These are phyloP conservation scores for Drosophila ananassae DNA, from an alignment of 1,140 invertebrate genomes.

Conservation along the genomic window DNA sequence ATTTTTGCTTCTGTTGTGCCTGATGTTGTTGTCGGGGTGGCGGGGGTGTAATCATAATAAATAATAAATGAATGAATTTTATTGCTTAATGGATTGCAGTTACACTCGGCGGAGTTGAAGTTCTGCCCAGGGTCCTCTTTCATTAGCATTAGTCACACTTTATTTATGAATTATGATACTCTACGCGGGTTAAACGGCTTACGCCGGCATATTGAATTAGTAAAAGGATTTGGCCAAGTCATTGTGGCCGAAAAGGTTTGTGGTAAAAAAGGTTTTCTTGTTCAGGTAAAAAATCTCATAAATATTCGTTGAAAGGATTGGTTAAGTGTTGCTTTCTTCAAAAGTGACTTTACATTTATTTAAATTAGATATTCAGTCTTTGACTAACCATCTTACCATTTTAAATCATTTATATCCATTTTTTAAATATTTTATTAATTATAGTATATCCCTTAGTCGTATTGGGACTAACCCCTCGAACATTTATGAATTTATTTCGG, in stretches of 20 bases:
- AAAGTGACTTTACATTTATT: too few species aligned
- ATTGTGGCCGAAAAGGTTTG: not conserved
- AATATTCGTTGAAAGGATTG: conserved; percentile 1
- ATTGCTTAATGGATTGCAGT: conserved; percentile 82
- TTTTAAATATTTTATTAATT: not conserved
- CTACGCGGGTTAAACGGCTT: conserved; percentile 49
- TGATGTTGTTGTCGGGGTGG: not conserved
- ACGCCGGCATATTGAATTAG: conserved; percentile 25
- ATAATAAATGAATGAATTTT: conserved; percentile 82
- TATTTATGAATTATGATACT: conserved; percentile 78
- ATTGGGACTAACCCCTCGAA: not conserved
- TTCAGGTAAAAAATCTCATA: not conserved
- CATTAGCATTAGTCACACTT: conserved; percentile 79
- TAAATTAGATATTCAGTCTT: not conserved
- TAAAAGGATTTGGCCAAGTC: conserved; percentile 9
- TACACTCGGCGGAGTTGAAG: conserved; percentile 64
- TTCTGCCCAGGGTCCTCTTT: conserved; percentile 41
- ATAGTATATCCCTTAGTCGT: conserved; percentile 20
- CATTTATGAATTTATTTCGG: conserved; percentile 62
- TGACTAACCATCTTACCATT: too few species aligned
- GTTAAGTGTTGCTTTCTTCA: too few species aligned
- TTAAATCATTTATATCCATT: too few species aligned
- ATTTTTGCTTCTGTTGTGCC: not conserved
- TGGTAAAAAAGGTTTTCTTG: not conserved
- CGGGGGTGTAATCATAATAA: conserved; percentile 78